A percentile compares a stretch with the other conserved stretches of the same genome.
Evolutionary conservation across 2,888 invertebrate genomes (phyloP).

Genomic region (Endomychus coccineus): DNA sequence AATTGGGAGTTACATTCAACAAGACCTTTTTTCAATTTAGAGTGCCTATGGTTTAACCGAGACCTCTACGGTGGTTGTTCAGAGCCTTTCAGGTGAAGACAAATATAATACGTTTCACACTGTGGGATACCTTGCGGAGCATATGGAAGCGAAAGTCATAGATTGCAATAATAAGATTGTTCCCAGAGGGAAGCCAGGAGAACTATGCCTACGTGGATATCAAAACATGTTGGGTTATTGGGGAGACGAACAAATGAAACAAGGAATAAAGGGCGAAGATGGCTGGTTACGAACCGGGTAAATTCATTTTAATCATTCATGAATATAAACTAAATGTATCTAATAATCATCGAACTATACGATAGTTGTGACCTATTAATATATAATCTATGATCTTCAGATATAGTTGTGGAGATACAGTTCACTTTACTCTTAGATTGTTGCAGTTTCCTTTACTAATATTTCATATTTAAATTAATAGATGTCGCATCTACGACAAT

Average conservation of each 20-base stretch:
- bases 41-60: conserved; percentile 56
- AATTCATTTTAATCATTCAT: too few relatives aligned
- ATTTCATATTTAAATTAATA: too few relatives aligned
- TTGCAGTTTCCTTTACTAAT: too few relatives aligned
- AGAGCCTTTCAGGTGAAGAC: conserved; percentile 46
- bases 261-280: conserved; percentile 55
- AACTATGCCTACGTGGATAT: conserved; percentile 69
- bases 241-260: conserved; percentile 69
- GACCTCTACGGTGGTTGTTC: conserved; percentile 48
- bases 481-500: too few relatives aligned
- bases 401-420: too few relatives aligned
- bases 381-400: too few relatives aligned
- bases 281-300: conserved; percentile 82
- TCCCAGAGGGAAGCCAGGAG: conserved; percentile 64
- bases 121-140: conserved; percentile 51
- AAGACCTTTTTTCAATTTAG: conserved; percentile 46
- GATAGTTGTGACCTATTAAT: too few relatives aligned
- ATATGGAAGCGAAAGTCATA: conserved; percentile 58
- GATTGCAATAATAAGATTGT: conserved; percentile 57
- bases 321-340: too few relatives aligned
- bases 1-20: too few relatives aligned
- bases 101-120: conserved; percentile 44
- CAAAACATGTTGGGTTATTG: conserved; percentile 75
- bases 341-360: too few relatives aligned
- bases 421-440: too few relatives aligned